These are phyloP conservation scores for Sialis fuliginosa DNA, from an alignment of 2,888 invertebrate species.

Conservation along the genomic window DNA sequence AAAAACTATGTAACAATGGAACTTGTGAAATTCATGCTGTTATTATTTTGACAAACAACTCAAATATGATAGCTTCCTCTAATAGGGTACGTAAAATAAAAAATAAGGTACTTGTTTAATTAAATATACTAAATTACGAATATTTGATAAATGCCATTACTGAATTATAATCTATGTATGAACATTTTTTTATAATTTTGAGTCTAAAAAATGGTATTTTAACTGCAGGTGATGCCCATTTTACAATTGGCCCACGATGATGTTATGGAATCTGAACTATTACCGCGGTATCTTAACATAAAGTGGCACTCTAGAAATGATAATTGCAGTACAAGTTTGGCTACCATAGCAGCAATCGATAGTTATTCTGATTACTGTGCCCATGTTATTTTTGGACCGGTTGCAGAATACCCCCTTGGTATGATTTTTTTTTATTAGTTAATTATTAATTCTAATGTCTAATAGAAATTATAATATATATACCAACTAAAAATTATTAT, in stretches of 20 bases:
- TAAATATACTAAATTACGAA: conserved; percentile 4
- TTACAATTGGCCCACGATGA: conserved; percentile 40
- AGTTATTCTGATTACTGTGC: conserved; percentile 51
- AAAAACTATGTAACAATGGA: conserved; percentile 29
- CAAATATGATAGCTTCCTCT: conserved; percentile 8
- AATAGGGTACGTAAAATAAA: too few species aligned
- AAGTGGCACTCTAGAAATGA: conserved; percentile 49
- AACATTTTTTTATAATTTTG: too few species aligned
- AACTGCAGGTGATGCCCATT: conserved; percentile 37
- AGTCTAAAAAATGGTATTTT: too few species aligned
- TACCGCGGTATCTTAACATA: conserved; percentile 40
- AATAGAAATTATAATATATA: neutral
- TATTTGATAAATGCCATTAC: conserved; percentile 10
- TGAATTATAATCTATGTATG: too few species aligned
- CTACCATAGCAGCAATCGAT: conserved; percentile 52
- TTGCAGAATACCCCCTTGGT: conserved; percentile 70
- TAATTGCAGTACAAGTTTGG: conserved; percentile 53
- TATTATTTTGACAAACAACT: conserved; percentile 42
- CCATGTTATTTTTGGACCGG: conserved; percentile 63
- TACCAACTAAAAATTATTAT: neutral
- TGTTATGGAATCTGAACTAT: conserved; percentile 28
- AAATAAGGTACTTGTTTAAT: too few species aligned
- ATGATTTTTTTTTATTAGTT: too few species aligned
- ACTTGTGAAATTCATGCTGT: conserved; percentile 45
- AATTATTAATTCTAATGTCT: conserved; percentile 1